Base-by-base conservation (phyloP, 1,140 invertebrate genomes). In the Asbolus verrucosus region DNA sequence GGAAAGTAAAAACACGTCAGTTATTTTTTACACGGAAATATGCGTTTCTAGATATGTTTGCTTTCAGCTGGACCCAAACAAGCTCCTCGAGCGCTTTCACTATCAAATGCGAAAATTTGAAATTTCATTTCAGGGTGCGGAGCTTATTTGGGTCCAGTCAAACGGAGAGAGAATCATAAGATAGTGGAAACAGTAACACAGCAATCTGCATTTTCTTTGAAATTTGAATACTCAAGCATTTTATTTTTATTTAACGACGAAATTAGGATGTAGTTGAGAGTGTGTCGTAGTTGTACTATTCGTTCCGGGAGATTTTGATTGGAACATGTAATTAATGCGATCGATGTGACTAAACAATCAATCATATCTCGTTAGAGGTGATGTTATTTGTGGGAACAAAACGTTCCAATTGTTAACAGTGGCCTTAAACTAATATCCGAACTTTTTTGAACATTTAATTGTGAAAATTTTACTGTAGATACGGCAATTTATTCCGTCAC, bases 371-470 rank as follows among this genome's bases (percentile, higher is more conserved):
- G 59, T 36, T 30, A 27, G 59, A 69, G 65, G 70, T 66, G 69
- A 66, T 71, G 50, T 50, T 33, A 73, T 72, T 54, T 61, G 59
- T 67, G 63, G 70, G 62, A 72, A 69, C 67, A 67, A 70, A 6
- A 65, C n/a, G 65, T 75, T 73, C 65, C 46, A 33, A 50, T 70
- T 74, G 72, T 74, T 69, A 73, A 75, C 73, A 71, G 75, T 76
- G 75, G 75, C 75, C 75, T 76, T 76, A 76, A 70, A 61, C 54
- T 24, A 72, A 74, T 72, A 75, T 72, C 71, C 54, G 66, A 59
- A 63, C 65, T 41, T 72, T 69, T 69, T 71, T 66, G 63, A 68
- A 38, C 59, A 68, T 74, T 70, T 72, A 60, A 71, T 69, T 69
- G 59, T 69, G 63, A 62, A 65, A 69, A 46, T 31, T 75, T 72